Evolutionary conservation across 2,113 vertebrate genomes (phyloP).

Genomic region (Fukomys damarensis): DNA sequence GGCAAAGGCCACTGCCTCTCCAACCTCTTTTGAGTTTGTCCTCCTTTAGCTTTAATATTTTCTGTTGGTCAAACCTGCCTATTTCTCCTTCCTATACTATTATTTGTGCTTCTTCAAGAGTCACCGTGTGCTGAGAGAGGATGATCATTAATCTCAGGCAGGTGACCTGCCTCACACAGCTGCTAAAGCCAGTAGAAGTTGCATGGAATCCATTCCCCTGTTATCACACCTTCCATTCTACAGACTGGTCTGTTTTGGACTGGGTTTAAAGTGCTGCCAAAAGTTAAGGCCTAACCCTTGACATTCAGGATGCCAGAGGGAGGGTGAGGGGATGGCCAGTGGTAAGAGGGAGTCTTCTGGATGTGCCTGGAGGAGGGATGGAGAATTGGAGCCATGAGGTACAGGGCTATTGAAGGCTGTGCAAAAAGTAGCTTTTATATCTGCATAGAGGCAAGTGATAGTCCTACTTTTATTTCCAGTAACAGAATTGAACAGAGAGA

Average conservation of each 20-base stretch:
- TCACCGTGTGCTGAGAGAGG: neutral
- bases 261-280: neutral
- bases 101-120: conserved; percentile 2
- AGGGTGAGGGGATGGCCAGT: neutral
- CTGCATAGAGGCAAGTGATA: neutral
- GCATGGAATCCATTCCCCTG: neutral
- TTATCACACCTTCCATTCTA: neutral
- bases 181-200: neutral
- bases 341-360: neutral
- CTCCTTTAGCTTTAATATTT: conserved; percentile 33
- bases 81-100: neutral
- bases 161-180: neutral
- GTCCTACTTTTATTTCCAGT: conserved; percentile 73
- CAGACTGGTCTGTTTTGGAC: neutral
- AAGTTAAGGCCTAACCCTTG: neutral
- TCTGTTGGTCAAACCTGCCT: neutral
- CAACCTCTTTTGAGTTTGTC: neutral
- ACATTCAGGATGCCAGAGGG: neutral
- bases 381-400: neutral
- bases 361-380: neutral
- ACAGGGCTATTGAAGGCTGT: neutral
- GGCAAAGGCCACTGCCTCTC: neutral
- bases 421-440: conserved; percentile 1
- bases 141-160: neutral
- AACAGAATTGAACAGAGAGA: conserved; percentile 18